These are phyloP conservation scores for Notoglanidium macrostoma DNA, from an alignment of 2,797 vertebrate genomes.

Conservation along the genomic window DNA sequence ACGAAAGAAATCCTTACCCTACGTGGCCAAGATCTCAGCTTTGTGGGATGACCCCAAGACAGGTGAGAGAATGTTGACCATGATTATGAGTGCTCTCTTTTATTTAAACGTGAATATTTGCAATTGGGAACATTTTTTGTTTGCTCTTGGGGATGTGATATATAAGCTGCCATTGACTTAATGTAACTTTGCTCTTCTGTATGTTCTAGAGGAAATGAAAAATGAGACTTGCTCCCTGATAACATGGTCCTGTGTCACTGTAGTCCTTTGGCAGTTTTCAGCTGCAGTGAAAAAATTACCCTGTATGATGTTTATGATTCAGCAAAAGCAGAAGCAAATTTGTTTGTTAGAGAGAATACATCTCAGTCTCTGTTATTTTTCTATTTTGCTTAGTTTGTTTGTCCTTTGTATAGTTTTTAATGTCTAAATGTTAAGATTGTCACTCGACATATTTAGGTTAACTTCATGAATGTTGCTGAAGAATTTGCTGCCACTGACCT, in stretches of 20 bases:
- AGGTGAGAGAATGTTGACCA: constrained; percentile 71
- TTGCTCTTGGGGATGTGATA: neutral
- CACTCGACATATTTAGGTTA: neutral
- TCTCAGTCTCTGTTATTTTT: neutral
- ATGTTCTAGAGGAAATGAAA: constrained; percentile 7
- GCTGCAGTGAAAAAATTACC: neutral
- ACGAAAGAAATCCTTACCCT: constrained; percentile 94
- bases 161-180: neutral
- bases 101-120: neutral
- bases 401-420: neutral
- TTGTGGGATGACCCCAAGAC: constrained; percentile 98
- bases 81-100: neutral
- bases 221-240: neutral
- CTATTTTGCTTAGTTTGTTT: neutral
- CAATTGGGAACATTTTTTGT: neutral
- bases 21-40: constrained; percentile 96
- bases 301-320: neutral
- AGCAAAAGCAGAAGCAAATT: neutral
- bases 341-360: neutral
- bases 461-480: neutral
- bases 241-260: no score
- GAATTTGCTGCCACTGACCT: constrained; percentile 26
- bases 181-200: neutral
- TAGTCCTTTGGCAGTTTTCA: neutral
- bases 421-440: neutral